A percentile compares a stretch with the other conserved stretches of the same genome.
Evolutionary conservation across 1,140 invertebrate species (phyloP).

Genomic region (Chymomyza costata): DNA sequence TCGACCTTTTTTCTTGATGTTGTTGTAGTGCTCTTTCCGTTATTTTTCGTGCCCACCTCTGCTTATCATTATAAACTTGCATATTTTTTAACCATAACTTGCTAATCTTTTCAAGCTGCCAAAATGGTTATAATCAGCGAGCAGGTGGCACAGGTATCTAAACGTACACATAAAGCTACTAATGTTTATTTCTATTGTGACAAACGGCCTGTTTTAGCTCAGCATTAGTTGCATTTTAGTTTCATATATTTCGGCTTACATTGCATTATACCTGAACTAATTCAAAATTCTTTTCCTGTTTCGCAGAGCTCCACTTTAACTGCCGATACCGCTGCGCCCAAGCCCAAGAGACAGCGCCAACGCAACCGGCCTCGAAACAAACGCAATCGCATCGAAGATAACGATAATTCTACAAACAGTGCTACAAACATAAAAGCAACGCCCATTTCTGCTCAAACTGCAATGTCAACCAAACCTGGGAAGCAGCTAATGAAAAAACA

Average conservation of each 20-base stretch:
- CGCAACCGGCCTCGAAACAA: conserved; percentile 63
- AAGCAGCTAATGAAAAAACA: conserved; percentile 32
- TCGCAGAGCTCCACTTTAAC: background rate
- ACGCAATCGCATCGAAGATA: conserved; percentile 56
- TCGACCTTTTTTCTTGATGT: too few relatives aligned
- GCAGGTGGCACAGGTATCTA: conserved; percentile 47
- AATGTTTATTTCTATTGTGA: conserved; percentile 11
- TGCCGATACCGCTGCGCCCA: background rate
- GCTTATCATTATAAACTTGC: too few relatives aligned
- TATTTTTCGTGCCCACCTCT: too few relatives aligned
- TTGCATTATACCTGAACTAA: too few relatives aligned
- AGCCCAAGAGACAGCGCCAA: conserved; percentile 53
- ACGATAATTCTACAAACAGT: conserved; percentile 6
- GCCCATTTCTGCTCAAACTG: conserved; percentile 21
- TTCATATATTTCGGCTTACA: background rate
- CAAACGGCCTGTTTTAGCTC: conserved; percentile 13
- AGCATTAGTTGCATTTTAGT: background rate
- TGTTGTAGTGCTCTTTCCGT: too few relatives aligned
- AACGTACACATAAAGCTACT: conserved; percentile 5
- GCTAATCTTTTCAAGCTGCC: conserved; percentile 45
- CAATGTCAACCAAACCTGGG: conserved; percentile 12
- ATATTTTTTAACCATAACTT: too few relatives aligned
- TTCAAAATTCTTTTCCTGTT: background rate
- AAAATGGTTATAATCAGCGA: conserved; percentile 45
- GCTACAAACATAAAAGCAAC: conserved; percentile 7